Base-by-base conservation (phyloP, 2,797 vertebrate genomes). In the Cryptoprocta ferox region DNA sequence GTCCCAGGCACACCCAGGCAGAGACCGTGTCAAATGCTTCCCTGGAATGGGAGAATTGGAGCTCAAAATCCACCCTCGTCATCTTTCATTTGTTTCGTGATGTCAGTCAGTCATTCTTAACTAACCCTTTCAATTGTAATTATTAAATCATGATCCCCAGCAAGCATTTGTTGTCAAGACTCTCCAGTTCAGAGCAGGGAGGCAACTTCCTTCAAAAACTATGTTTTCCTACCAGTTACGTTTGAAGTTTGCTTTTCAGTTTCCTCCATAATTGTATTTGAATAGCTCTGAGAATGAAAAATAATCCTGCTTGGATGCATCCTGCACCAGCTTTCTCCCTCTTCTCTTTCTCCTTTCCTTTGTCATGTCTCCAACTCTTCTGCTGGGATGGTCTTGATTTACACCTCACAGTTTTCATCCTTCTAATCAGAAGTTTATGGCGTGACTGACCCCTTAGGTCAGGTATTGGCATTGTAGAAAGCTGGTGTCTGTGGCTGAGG, bases 91-190 rank as follows among this genome's bases (percentile, higher is more conserved):
- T 89, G 18, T 63, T 95, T 96, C 10, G 9, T 80, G 70, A 56
- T 89, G 59, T n/a, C 70, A 89, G 28, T 37, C 79, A 50, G 30
- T 42, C 59, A 84, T 76, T 94, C 81, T 83, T 75, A 82, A 92
- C 16, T 45, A 71, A 79, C 18, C 1, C 10, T 80, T 91, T 94
- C 42, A n/a, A 32, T 53, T 83, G 21, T 81, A 80, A 80, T 94
- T 65, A 94, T 70, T 24, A 71, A 61, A 71, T 82, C 21, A 78
- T 37, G 50, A 89, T 79, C 28, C 37, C 18, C 13, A 42, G 82
- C 42, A 78, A 84, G n/a, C 45, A n/a, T 73, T 94, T 71, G 39
- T 4, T 48, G 11, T 68, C 70, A 93, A 66, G 70, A 37, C 24
- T 84, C 13, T 91, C 53, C 79, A 66, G 26, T 80, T 71, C 70